Evolutionary conservation across 2,113 vertebrate species (phyloP).

Genomic region (Cairina moschata): DNA sequence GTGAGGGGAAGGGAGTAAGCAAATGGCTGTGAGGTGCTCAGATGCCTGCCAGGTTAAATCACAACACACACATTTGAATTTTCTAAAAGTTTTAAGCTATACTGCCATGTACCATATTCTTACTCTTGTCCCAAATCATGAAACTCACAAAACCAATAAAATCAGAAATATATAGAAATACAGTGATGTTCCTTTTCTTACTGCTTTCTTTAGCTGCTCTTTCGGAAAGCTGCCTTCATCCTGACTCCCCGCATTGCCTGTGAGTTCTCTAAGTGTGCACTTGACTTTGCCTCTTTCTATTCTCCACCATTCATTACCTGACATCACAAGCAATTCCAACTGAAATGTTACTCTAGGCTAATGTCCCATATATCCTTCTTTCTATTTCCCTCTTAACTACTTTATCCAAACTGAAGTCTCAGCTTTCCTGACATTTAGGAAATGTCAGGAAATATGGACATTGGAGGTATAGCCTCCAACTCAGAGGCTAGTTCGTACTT

Average conservation of each 20-base stretch:
- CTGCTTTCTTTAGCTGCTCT: not conserved
- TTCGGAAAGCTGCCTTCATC: not conserved
- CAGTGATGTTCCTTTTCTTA: not conserved
- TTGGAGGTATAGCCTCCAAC: not conserved
- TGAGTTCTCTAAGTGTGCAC: not conserved
- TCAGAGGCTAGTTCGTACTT: not conserved
- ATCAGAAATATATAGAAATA: not conserved
- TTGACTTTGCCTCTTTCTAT: not conserved
- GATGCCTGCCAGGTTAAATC: no score
- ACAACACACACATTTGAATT: not conserved
- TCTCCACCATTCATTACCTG: not conserved
- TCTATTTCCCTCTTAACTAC: not conserved
- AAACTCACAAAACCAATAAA: not conserved
- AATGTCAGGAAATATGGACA: no score
- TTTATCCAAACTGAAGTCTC: not conserved
- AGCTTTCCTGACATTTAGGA: not conserved
- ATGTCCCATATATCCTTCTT: not conserved
- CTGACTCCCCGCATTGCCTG: not conserved
- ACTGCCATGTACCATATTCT: not conserved
- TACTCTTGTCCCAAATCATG: not conserved
- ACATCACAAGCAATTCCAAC: not conserved
- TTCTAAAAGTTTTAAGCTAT: not conserved
- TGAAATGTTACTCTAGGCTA: not conserved
- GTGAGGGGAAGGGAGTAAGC: no score
- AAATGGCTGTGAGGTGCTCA: no score